Evolutionary conservation across 2,797 vertebrate species (phyloP).

Genomic region (Anas bernieri): DNA sequence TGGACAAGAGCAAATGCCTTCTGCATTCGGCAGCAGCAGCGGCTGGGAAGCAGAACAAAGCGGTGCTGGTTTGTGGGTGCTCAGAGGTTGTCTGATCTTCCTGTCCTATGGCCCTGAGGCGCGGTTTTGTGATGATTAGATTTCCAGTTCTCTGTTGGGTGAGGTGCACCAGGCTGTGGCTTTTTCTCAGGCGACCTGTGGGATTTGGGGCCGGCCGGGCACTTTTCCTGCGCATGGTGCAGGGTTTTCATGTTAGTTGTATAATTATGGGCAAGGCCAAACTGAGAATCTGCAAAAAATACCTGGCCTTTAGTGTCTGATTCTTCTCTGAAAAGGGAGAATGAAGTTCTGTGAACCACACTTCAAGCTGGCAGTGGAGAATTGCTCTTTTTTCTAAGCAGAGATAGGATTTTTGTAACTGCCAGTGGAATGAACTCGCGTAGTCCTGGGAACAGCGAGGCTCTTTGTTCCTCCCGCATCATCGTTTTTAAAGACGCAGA

Average conservation of each 20-base stretch:
- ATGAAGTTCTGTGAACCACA: neutral
- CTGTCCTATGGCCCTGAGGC: neutral
- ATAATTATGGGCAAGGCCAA: neutral
- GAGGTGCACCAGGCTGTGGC: neutral
- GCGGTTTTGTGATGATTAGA: neutral
- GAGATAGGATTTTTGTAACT: neutral
- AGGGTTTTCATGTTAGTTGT: rapidly evolving
- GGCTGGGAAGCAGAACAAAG: neutral
- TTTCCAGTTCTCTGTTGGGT: neutral
- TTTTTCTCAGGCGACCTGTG: neutral
- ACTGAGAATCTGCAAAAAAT: rapidly evolving
- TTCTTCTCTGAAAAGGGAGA: neutral
- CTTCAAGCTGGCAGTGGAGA: neutral
- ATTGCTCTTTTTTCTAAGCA: neutral
- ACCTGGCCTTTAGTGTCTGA: rapidly evolving
- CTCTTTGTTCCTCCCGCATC: neutral
- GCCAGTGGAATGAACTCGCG: rapidly evolving
- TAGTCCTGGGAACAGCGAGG: neutral
- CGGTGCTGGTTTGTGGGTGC: too few relatives aligned
- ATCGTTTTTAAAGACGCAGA: neutral
- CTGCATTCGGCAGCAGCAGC: rapidly evolving
- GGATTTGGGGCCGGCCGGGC: neutral
- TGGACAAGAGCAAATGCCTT: neutral
- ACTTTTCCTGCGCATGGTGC: rapidly evolving
- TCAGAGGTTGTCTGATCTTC: rapidly evolving